Evolutionary conservation across 2,888 invertebrate species (phyloP), one percentile per base, ranked within the genome.

Genomic region (Drosophila borborema): DNA sequence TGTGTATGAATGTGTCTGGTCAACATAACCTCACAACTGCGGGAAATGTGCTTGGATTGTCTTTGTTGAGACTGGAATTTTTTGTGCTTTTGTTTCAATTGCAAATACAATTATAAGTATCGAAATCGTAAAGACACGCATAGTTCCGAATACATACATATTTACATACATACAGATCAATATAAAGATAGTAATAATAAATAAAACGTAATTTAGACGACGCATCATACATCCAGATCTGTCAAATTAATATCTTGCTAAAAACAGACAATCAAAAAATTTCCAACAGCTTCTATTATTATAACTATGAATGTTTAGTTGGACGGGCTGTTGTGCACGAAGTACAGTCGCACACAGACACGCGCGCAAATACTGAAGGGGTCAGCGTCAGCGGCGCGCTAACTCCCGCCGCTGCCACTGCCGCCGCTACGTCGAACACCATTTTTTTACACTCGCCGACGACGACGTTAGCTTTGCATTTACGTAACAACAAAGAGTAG

Each of bases 341-440:
- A 82, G 91, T 91, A 91, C 91, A 91, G 91, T 91, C 90, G 74
- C 79, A 86, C 90, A 82, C 76, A 82, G 80, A 80, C 77, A 89
- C 87, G 88, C 85, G 84, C 75, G 78, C 74, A 86, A 80, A 88
- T 81, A 86, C 77, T 82, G 76, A 82, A 78, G 81, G 77, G 86
- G 82, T 77, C 86, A 72, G 75, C 73, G 75, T 59, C 62, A 77
- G 61, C 66, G 74, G 76, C 71, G 63, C 59, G 63, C 68, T 56
- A 78, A 84, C 87, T 87, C 80, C 82, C 77, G 77, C 72, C 77
- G 77, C 72, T 76, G 77, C 72, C 65, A 68, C 68, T 64, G 56
- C 48, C 69, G 43, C 55, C 56, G 72, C 66, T 66, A 61, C 71
- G 56, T 54, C 63, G 62, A 70, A 78, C 79, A 69, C 65, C 72